A percentile compares a stretch with the other conserved stretches of the same genome.
These are phyloP conservation scores for Jordanella pulchra DNA, from an alignment of 2,797 vertebrate species.

Conservation along the genomic window DNA sequence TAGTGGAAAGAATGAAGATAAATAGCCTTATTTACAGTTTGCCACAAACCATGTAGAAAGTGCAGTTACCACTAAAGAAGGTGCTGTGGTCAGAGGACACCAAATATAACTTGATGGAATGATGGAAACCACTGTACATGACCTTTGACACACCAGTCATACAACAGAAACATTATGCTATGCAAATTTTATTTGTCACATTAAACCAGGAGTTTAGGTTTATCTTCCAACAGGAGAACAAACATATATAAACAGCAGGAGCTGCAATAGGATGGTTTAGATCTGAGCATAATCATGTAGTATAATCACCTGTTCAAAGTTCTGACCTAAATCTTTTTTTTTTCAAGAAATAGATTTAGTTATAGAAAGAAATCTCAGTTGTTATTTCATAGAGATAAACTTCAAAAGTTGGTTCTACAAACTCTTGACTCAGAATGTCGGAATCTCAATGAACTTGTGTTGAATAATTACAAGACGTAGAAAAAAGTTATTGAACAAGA, in stretches of 20 bases:
- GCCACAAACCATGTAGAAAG: neutral
- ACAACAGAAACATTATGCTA: no score
- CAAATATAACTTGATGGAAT: no score
- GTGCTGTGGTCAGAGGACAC: neutral
- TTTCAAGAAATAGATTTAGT: neutral
- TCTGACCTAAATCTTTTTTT: neutral
- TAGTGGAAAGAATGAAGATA: neutral
- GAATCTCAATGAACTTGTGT: neutral
- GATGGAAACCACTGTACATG: no score
- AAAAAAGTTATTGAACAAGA: neutral
- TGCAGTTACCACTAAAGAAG: neutral
- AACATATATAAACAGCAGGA: no score
- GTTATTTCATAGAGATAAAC: neutral
- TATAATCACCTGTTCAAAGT: no score
- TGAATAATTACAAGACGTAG: neutral
- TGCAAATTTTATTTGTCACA: no score
- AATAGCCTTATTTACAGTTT: neutral
- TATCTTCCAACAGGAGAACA: neutral
- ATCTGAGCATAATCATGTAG: neutral
- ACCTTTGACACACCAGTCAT: no score
- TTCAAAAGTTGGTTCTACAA: neutral
- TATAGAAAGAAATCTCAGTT: neutral
- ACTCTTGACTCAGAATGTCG: neutral
- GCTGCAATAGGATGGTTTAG: neutral
- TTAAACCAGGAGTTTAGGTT: neutral